A percentile compares a stretch with the other conserved stretches of the same genome.
These are phyloP conservation scores for Phoxinus dragarum DNA, from an alignment of 2,797 vertebrate species.

Conservation along the genomic window DNA sequence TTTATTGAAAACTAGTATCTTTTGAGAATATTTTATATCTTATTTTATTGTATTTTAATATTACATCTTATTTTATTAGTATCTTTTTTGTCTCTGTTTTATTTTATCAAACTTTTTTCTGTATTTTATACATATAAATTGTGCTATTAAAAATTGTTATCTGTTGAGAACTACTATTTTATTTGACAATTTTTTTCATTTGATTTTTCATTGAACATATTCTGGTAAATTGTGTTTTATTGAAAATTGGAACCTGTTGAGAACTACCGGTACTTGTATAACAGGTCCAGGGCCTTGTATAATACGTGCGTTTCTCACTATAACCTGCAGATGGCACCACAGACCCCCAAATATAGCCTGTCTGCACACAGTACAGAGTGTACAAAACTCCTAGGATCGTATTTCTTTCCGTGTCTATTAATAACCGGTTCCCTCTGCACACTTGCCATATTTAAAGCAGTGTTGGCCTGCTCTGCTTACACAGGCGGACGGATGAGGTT, in stretches of 20 bases:
- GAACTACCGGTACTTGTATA: background rate
- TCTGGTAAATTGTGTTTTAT: background rate
- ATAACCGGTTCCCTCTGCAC: slow-evolving; percentile 66
- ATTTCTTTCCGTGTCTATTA: slow-evolving; percentile 76
- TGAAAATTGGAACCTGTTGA: background rate
- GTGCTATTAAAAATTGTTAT: background rate
- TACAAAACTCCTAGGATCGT: slow-evolving; percentile 73
- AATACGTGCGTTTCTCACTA: background rate
- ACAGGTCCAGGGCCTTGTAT: background rate
- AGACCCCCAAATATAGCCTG: slow-evolving; percentile 22
- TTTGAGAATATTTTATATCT: background rate
- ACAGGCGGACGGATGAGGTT: slow-evolving; percentile 59
- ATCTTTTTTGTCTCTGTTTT: background rate
- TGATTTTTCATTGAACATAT: background rate
- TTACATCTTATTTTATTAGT: background rate
- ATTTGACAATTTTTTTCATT: background rate
- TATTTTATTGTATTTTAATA: background rate
- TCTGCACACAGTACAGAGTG: slow-evolving; percentile 65
- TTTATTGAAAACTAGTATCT: no score
- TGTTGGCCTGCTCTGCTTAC: slow-evolving; percentile 62
- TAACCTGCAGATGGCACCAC: slow-evolving; percentile 73
- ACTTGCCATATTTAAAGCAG: slow-evolving; percentile 65
- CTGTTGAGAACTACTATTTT: background rate
- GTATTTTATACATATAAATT: background rate
- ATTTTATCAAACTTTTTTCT: background rate